Evolutionary conservation across 2,888 invertebrate genomes (phyloP), one percentile per base, ranked within the genome.

Genomic region (Oscheius sp.): DNA sequence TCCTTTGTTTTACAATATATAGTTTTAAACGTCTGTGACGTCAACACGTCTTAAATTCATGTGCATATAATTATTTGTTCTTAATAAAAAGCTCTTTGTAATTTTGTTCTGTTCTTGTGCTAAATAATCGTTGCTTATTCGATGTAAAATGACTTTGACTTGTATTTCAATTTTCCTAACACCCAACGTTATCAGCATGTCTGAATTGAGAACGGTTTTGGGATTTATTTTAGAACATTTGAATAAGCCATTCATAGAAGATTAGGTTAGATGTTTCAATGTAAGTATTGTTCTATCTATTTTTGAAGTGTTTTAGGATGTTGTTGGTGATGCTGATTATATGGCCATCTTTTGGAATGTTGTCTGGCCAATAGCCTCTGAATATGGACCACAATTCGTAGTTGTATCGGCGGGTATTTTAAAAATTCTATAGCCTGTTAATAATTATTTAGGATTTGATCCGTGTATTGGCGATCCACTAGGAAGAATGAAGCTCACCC

Each of bases 271-370:
- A 50, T 96, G 96, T 0, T 92, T 89, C 87, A 97, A 93, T 86
- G 91, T 95, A 77, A 97, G 97, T 87, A 90, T 97, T 61, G 96
- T 96, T 0, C 89, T 97, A 41, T n/a, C 9, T 17, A 45, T 17
- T 9, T 45, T 45, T n/a, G n/a, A 26, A 24, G n/a, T n/a, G 38
- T 70, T 71, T 77, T 45, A 90, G 85, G 92, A 89, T 1, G 93
- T 92, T 12, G 91, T 94, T 91, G 90, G 89, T 0, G 93, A 96
- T 87, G 90, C 90, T 0, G 96, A 97, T 86, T 97, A 95, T 86
- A 85, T 96, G 78, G 92, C 94, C 0, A 92, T 95, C 79, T 92
- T 95, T 87, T 91, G 92, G 83, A 92, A 94, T 86, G 86, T 95
- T 73, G 87, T 95, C 8, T 86, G 96, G 86, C 97, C 97, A 0